A percentile compares a stretch with the other conserved stretches of the same genome.
phyloP scores from a whole-genome alignment of 2,797 vertebrate species.

The Glyptemys insculpta region DNA sequence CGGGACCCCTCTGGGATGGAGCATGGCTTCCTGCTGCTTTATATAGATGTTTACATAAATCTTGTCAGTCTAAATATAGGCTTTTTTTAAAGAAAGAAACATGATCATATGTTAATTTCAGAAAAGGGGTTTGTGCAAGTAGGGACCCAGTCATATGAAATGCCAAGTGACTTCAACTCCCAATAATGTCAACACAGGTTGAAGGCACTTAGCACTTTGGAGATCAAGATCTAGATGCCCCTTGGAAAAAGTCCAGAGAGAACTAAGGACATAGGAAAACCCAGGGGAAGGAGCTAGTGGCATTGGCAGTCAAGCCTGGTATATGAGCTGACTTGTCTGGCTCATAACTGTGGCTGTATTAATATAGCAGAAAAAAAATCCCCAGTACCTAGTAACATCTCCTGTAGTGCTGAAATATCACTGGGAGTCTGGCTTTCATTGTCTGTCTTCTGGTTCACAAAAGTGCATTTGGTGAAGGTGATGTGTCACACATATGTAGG shows the following conservation, averaged over 20 bases:
- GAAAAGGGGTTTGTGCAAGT: background rate
- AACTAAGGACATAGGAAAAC: background rate
- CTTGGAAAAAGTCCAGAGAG: background rate
- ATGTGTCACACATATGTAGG: background rate
- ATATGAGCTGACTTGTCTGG: background rate
- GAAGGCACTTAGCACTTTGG: background rate
- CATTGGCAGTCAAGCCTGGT: background rate
- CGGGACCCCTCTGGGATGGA: background rate
- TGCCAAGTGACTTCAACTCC: background rate
- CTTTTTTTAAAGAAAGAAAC: background rate
- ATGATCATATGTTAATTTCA: rapidly evolving
- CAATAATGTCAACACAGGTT: background rate
- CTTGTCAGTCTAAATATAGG: background rate
- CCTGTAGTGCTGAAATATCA: rapidly evolving
- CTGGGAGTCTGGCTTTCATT: background rate
- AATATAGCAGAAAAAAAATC: background rate
- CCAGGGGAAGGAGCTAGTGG: background rate
- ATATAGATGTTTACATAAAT: background rate
- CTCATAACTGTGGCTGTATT: rapidly evolving
- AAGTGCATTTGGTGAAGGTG: rapidly evolving
- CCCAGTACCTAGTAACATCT: rapidly evolving
- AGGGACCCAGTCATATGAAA: background rate
- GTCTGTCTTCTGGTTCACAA: background rate
- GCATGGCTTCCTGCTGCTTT: background rate
- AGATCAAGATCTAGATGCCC: background rate